A percentile compares a stretch with the other conserved stretches of the same genome.
These are phyloP conservation scores for Ennomos fuscantarius DNA, from an alignment of 2,888 invertebrate species.

Conservation along the genomic window DNA sequence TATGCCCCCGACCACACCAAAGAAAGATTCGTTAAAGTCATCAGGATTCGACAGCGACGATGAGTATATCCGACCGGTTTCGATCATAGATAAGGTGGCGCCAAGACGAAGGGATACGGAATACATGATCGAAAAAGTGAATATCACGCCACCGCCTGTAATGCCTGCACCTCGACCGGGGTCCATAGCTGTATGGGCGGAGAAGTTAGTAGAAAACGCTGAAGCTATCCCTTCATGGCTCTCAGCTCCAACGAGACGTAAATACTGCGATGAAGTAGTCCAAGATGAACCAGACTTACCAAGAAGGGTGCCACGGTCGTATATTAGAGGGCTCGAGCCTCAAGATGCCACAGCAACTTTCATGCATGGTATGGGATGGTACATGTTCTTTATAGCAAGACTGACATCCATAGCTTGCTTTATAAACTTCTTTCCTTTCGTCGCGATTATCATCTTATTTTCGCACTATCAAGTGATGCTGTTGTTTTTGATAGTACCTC, in stretches of 20 bases:
- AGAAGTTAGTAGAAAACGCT: conserved; percentile 83
- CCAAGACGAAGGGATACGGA: conserved; percentile 61
- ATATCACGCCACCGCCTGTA: conserved; percentile 79
- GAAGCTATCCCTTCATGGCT: conserved; percentile 82
- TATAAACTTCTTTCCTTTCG: conserved; percentile 87
- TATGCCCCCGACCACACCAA: conserved; percentile 51
- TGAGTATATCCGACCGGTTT: conserved; percentile 69
- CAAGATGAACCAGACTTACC: conserved; percentile 74
- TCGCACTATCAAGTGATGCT: conserved; percentile 88
- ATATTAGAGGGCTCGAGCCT: conserved; percentile 88
- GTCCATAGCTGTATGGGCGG: conserved; percentile 76
- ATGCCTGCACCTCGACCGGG: conserved; percentile 73
- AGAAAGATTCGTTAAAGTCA: conserved; percentile 39
- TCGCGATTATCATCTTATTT: conserved; percentile 85
- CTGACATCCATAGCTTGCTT: conserved; percentile 89
- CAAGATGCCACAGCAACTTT: conserved; percentile 89
- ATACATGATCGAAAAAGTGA: conserved; percentile 70
- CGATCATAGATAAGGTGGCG: conserved; percentile 71
- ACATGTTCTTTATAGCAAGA: conserved; percentile 89
- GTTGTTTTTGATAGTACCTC: conserved; percentile 87
- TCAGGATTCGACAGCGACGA: conserved; percentile 64
- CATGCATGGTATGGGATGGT: conserved; percentile 91
- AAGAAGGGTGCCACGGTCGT: conserved; percentile 73
- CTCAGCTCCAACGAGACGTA: conserved; percentile 76
- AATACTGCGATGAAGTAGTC: conserved; percentile 62